Evolutionary conservation across 2,888 invertebrate genomes (phyloP), one percentile per base, ranked within the genome.

Genomic region (Gastracanthus pulcherrimus): DNA sequence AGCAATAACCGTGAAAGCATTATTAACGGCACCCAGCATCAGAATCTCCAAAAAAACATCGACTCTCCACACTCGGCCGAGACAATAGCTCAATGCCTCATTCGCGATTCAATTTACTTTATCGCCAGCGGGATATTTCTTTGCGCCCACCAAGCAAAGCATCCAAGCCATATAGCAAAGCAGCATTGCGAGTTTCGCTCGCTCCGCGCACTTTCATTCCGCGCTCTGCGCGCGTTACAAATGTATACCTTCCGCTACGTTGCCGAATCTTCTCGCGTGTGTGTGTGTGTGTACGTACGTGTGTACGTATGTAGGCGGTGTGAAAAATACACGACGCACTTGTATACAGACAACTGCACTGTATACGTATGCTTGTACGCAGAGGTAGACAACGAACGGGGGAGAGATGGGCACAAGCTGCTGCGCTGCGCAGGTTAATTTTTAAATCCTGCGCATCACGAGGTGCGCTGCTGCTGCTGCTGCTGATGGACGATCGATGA

Each of bases 31-130:
- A n/a, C n/a, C n/a, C 9, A 19, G 23, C 51, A 9, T 41, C 38
- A 16, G 13, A 23, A 19, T n/a, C 26, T 19, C 19, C 36, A 11
- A 41, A 29, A 19, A 29, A 55, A 29, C 23, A 29, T 13, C n/a
- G 23, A n/a, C n/a, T n/a, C n/a, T n/a, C 23, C 11, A 51, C 62
- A n/a, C 1, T 13, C 45, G 16, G n/a, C 11, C 45, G 19, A 60
- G 19, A 19, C 48, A 51, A 38, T 70, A 70, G 45, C 62, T 75
- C 75, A 64, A 41, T 80, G 75, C 69, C 75, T 70, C 48, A 29
- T 75, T 41, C 11, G 69, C 67, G 23, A 75, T 80, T 80, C 75
- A 75, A 80, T 80, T 80, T 75, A 70, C 62, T 62, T 75, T 48
- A 75, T 69, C 62, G 75, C 41, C 13, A 16, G 29, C 6, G 6